phyloP scores from a whole-genome alignment of 2,888 invertebrate species.

The Carpatolechia fugitivella region DNA sequence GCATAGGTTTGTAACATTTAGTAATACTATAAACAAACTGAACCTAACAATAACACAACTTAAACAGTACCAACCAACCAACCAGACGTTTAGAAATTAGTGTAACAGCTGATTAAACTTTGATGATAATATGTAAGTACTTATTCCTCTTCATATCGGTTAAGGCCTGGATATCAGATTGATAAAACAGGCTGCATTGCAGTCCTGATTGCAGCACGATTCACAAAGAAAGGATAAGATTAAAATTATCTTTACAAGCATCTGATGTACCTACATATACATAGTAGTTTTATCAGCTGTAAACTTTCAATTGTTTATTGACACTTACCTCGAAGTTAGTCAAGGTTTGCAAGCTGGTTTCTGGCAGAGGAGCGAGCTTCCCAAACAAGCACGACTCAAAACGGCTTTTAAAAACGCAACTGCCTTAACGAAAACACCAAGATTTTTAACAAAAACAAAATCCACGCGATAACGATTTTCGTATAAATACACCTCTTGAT shows the following conservation, averaged over 20 bases:
- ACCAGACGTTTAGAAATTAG: too few relatives aligned
- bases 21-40: too few relatives aligned
- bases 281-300: not conserved
- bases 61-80: too few relatives aligned
- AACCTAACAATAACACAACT: too few relatives aligned
- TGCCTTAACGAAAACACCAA: slow-evolving; percentile 10
- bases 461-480: not conserved
- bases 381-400: slow-evolving; percentile 1
- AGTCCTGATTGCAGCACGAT: too few relatives aligned
- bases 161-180: too few relatives aligned
- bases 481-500: not conserved
- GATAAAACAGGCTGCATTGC: too few relatives aligned
- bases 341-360: not conserved
- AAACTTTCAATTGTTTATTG: not conserved
- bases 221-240: too few relatives aligned
- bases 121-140: too few relatives aligned
- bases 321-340: not conserved
- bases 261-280: not conserved
- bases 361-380: not conserved
- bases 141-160: too few relatives aligned
- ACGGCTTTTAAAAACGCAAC: not conserved
- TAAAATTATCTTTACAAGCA: not conserved
- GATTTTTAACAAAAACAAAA: slow-evolving; percentile 7
- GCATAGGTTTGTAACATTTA: too few relatives aligned
- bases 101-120: too few relatives aligned